Evolutionary conservation across 2,113 vertebrate species (phyloP).

Genomic region (Pseudopodoces humilis): DNA sequence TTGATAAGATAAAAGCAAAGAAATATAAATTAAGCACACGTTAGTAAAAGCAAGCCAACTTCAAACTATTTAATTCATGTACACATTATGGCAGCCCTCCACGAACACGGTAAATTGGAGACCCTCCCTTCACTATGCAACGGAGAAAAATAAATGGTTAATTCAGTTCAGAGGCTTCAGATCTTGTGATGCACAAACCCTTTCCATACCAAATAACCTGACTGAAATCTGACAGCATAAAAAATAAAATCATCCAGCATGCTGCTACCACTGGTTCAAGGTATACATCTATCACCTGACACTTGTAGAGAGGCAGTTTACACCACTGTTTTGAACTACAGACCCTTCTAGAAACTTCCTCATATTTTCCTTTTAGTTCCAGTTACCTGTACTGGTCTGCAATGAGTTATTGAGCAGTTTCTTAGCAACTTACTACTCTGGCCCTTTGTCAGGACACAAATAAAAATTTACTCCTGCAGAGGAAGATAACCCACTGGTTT

Average conservation of each 20-base stretch:
- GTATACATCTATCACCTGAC: not conserved
- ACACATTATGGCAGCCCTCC: not conserved
- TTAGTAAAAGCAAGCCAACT: not conserved
- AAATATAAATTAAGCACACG: not conserved
- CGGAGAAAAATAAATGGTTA: rapidly evolving
- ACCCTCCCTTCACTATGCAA: not conserved
- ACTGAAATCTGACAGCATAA: not conserved
- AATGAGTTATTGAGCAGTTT: not conserved
- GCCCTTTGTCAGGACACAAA: not conserved
- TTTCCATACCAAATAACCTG: not conserved
- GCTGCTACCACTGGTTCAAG: not conserved
- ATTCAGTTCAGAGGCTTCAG: not conserved
- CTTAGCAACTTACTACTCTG: not conserved
- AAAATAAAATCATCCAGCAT: not conserved
- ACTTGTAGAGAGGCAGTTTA: not conserved
- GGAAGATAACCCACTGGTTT: not conserved
- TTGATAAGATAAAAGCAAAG: slow-evolving; percentile 23
- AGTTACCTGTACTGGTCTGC: not conserved
- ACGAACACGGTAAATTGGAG: not conserved
- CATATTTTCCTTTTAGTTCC: not conserved
- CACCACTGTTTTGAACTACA: not conserved
- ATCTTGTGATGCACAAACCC: rapidly evolving
- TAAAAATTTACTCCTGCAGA: not conserved
- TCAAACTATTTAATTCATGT: not conserved
- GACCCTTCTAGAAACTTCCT: not conserved